Evolutionary conservation across 1,140 invertebrate genomes (phyloP).

Genomic region (Phortica variegata): DNA sequence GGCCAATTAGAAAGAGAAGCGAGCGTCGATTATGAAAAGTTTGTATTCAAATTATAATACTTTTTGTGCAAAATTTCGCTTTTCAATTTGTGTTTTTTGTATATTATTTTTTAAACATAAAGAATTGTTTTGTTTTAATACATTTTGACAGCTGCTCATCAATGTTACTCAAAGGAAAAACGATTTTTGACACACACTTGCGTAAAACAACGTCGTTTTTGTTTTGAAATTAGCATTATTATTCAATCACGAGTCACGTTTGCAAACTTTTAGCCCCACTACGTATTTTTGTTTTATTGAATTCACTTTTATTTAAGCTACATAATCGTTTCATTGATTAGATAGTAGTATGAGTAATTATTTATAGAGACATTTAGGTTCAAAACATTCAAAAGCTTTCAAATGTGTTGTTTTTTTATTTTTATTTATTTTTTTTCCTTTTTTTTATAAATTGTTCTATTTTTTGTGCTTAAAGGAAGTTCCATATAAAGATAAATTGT

Average conservation of each 20-base stretch:
- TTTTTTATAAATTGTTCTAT: no score
- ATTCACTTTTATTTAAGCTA: no score
- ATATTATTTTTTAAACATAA: conserved; percentile 2
- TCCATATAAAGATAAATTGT: no score
- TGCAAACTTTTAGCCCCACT: no score
- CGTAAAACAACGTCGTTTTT: background rate
- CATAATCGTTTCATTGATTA: conserved; percentile 29
- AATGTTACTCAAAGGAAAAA: background rate
- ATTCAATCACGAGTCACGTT: no score
- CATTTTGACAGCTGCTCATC: conserved; percentile 19
- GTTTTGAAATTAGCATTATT: conserved; percentile 7
- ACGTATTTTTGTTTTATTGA: no score
- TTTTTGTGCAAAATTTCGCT: background rate
- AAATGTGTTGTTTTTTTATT: no score
- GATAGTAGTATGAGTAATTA: no score
- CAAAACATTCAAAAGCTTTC: no score
- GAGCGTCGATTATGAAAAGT: conserved; percentile 45
- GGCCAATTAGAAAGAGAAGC: conserved; percentile 46
- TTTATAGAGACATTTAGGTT: no score
- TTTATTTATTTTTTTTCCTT: no score
- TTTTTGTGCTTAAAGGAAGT: no score
- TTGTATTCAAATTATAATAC: conserved; percentile 6
- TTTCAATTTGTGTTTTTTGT: background rate
- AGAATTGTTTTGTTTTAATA: background rate
- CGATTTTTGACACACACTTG: background rate